phyloP scores from a whole-genome alignment of 2,797 vertebrate genomes.

The Scyliorhinus canicula region DNA sequence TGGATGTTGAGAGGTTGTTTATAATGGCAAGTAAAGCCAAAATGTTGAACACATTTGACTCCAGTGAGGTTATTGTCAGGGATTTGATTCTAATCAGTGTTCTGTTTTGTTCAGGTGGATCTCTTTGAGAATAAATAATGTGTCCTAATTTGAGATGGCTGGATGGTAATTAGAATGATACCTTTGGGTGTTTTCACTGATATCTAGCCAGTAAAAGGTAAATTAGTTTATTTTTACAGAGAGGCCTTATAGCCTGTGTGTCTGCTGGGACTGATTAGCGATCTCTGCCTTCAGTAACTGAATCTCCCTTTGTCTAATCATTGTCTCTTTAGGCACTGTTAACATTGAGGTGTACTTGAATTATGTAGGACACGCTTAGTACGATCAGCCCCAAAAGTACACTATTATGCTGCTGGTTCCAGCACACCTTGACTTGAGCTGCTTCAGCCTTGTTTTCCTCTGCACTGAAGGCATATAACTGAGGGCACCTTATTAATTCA shows the following conservation, averaged over 20 bases:
- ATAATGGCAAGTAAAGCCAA: neutral
- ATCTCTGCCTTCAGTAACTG: neutral
- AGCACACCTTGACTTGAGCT: constrained; percentile 1
- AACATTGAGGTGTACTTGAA: neutral
- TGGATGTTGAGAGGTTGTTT: neutral
- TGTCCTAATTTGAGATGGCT: neutral
- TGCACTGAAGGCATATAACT: neutral
- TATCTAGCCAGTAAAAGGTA: neutral
- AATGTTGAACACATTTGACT: neutral
- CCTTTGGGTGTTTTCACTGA: constrained; percentile 15
- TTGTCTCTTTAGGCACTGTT: neutral
- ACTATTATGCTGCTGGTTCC: neutral
- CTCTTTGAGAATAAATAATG: constrained; percentile 10
- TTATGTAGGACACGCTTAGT: neutral
- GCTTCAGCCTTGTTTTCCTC: neutral
- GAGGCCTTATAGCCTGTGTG: neutral
- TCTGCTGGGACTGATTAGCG: constrained; percentile 9
- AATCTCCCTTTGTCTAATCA: neutral
- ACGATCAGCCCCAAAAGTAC: neutral
- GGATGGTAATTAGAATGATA: constrained; percentile 19
- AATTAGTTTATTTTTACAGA: constrained; percentile 24
- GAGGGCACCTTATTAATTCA: constrained; percentile 10
- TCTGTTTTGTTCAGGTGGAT: neutral
- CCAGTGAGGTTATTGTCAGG: neutral
- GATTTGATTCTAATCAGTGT: neutral